phyloP scores from a whole-genome alignment of 2,113 vertebrate genomes.

The Micronycteris hirsuta region DNA sequence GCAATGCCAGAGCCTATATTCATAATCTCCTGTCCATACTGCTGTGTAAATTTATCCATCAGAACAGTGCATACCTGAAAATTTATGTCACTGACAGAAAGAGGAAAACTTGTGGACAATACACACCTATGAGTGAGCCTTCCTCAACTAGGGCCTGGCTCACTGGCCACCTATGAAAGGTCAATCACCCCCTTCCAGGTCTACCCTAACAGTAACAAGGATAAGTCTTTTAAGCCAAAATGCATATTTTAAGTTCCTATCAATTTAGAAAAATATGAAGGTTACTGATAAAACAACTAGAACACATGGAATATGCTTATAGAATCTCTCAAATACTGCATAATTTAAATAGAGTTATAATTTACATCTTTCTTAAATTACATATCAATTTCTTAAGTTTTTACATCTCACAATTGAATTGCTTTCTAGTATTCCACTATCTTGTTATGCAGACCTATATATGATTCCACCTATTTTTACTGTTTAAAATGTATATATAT shows the following conservation, averaged over 20 bases:
- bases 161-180: not conserved
- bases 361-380: constrained; percentile 80
- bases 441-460: constrained; percentile 76
- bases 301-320: not conserved
- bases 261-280: constrained; percentile 43
- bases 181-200: not conserved
- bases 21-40: not conserved
- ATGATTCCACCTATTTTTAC: constrained; percentile 81
- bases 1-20: not conserved
- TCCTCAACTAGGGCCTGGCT: not conserved
- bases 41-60: not conserved
- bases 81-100: not conserved
- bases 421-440: constrained; percentile 73
- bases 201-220: not conserved
- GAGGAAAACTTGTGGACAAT: not conserved
- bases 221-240: not conserved
- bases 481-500: constrained; percentile 88
- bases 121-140: not conserved
- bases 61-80: not conserved
- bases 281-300: not conserved
- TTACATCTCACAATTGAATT: constrained; percentile 79
- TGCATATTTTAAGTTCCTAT: not conserved
- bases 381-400: constrained; percentile 79
- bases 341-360: constrained; percentile 75
- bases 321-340: constrained; percentile 12